Base-by-base conservation (phyloP, 2,113 vertebrate genomes). In the Aplodontia rufa region DNA sequence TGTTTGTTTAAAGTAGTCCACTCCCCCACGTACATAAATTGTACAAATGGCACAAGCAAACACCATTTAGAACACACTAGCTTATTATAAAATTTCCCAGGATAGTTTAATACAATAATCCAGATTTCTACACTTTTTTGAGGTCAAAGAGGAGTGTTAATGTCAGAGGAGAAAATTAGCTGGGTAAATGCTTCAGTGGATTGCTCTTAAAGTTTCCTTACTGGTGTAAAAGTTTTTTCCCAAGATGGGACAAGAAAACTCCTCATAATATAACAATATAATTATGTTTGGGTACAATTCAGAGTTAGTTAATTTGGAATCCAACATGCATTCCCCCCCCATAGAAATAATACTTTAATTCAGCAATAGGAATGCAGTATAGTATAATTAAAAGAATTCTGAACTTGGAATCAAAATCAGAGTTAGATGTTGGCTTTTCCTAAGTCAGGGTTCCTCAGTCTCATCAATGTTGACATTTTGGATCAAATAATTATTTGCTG, bases 11-110 rank as follows among this genome's bases (percentile, higher is more conserved):
- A 92, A 92, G 55, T 71, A 40, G 62, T 53, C 49, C 26, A 66
- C 40, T 93, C 71, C 7, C 20, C 53, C 3, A 10, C 40, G 74
- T 66, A 90, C 19, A 35, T 71, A 88, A 82, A 86, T 74, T 88
- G 24, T 80, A 64, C 51, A 87, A 92, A 86, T 53, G 42, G 40
- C 47, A 16, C 85, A 79, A 91, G 68, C 68, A 79, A 95, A 80
- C 37, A 69, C 26, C 60, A 22, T 90, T 90, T 80, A 83, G 91
- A 85, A 74, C 45, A 42, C 24, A 69, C 6, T 60, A 8, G 4
- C 13, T 30, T 80, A 13, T 81, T 47, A 72, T 37, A 51, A 64
- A 60, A 74, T 58, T 91, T 78, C 69, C 19, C 6, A 75, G 58
- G 62, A 84, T 26, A 35, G 17, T 76, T 85, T 83, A 64, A 80